phyloP scores from a whole-genome alignment of 2,888 invertebrate genomes.

The Alsophila aescularia region DNA sequence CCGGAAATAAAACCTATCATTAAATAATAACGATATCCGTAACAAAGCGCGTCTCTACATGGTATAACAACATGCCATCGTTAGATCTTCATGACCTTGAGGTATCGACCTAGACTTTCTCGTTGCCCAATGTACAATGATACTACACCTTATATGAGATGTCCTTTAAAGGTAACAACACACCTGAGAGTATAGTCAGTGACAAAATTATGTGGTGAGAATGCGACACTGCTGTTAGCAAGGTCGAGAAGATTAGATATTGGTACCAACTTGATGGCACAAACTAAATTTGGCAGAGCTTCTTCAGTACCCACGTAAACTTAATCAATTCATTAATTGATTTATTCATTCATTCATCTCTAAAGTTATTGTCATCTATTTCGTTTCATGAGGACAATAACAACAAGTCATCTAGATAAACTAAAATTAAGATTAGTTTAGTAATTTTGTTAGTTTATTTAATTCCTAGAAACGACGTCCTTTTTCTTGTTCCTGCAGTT shows the following conservation, averaged over 20 bases:
- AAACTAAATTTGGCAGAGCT: too few species aligned
- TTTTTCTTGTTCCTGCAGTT: too few species aligned
- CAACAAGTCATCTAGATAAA: too few species aligned
- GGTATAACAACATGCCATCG: conserved; percentile 8
- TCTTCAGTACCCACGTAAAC: too few species aligned
- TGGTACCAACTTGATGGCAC: too few species aligned
- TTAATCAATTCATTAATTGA: too few species aligned
- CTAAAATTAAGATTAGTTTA: too few species aligned
- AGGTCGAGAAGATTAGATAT: background rate
- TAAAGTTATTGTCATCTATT: too few species aligned
- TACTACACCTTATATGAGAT: conserved; percentile 22
- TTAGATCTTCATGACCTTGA: conserved; percentile 26
- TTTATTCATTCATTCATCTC: too few species aligned
- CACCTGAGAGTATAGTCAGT: conserved; percentile 25
- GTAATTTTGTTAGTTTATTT: too few species aligned
- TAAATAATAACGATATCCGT: background rate
- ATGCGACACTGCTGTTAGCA: background rate
- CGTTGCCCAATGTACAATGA: conserved; percentile 26
- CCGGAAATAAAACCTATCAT: conserved; percentile 5
- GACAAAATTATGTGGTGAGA: background rate
- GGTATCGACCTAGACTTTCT: conserved; percentile 18
- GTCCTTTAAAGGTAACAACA: conserved; percentile 30
- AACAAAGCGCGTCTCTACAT: background rate
- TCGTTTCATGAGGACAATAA: too few species aligned
- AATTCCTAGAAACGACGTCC: too few species aligned